Base-by-base conservation (phyloP, 2,113 vertebrate genomes). In the Isichthys henryi region DNA sequence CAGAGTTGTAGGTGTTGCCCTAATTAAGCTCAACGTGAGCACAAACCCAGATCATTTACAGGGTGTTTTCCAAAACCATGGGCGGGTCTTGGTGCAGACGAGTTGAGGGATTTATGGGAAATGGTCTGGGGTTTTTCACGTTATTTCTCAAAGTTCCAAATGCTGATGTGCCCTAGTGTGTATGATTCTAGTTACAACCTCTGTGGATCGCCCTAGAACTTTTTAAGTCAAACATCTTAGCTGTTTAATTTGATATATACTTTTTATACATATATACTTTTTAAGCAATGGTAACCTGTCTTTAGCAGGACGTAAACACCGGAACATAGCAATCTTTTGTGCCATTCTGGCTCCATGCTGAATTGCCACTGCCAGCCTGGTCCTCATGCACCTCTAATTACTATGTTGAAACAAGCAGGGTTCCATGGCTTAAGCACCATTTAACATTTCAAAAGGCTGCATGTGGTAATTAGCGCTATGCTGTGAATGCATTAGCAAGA, bases 261-360 rank as follows among this genome's bases (percentile, higher is more conserved):
- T 70, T 70, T 70, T 31, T 70, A 31, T 31, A 70, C 62, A 39
- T 80, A 80, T 80, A 80, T 80, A 80, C n/a, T 88, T 77, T 39
- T 77, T 80, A 52, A 35, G 70, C 9, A 56, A 31, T 21, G 3
- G 27, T 23, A 49, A 88, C n/a, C n/a, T 83, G 27, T 83, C 35
- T 53, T 53, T 31, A 89, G 49, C n/a, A n/a, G 48, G 9, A 83
- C 31, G 35, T 53, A 89, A 83, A 74, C 62, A 58, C 35, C 5
- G 53, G 19, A 89, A 56, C 77, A 27, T 43, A 89, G 87, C 45
- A 83, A 56, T 88, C 50, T 85, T 31, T 83, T 50, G 87, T 84
- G 89, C 88, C 70, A 83, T 56, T 90, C n/a, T 82, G 90, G 91
- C 50, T 53, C 23, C 56, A n/a, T 90, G 62, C 70, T 92, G 90